These are phyloP conservation scores for Lithodes maja DNA, from an alignment of 2,888 invertebrate genomes.

Conservation along the genomic window DNA sequence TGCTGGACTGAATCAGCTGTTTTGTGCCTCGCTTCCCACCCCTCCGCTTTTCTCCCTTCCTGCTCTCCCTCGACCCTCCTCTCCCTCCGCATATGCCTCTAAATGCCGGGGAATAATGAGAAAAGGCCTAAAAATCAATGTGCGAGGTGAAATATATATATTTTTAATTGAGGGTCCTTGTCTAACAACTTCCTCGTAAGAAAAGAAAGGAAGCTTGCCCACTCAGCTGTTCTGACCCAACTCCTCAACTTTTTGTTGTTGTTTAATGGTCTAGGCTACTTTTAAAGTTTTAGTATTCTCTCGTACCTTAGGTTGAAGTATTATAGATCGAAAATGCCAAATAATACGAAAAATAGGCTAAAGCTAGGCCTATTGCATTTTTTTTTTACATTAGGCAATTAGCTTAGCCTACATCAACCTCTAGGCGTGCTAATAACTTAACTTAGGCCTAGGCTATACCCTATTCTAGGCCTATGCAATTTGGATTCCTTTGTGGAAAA, in stretches of 20 bases:
- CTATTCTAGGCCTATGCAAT: too few species aligned
- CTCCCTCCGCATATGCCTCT: neutral
- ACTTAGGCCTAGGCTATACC: too few species aligned
- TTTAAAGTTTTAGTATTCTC: too few species aligned
- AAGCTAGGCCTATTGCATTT: too few species aligned
- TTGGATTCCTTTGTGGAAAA: too few species aligned
- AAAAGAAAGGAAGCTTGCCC: neutral
- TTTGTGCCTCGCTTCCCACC: conserved; percentile 32
- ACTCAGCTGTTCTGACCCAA: neutral
- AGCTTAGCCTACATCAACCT: too few species aligned
- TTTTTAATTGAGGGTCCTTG: neutral
- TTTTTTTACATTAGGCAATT: too few species aligned
- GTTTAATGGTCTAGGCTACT: neutral
- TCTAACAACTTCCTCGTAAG: conserved; percentile 9
- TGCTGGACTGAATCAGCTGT: conserved; percentile 61
- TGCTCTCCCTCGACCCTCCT: neutral
- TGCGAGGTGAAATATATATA: neutral
- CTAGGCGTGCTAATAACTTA: too few species aligned
- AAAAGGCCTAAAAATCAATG: neutral
- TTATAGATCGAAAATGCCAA: too few species aligned
- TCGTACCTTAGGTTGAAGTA: too few species aligned
- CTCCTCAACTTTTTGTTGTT: neutral
- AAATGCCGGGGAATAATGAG: neutral
- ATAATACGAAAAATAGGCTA: too few species aligned
- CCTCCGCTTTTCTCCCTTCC: neutral